Conservation (phyloP, 35 echinoderm and acorn worm species). For the Chiridota heheva region DNA sequence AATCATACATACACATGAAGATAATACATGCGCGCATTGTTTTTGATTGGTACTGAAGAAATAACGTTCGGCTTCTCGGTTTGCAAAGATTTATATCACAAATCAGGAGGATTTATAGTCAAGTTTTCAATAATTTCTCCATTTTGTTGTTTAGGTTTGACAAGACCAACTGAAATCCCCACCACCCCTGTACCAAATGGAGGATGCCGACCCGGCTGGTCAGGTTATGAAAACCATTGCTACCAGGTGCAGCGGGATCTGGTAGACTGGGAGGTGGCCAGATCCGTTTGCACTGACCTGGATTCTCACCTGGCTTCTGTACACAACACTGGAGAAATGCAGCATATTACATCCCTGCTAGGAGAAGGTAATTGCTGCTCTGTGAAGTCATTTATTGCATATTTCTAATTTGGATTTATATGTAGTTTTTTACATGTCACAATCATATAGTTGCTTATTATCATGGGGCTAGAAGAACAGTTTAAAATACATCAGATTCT, state of each 20-base stretch:
- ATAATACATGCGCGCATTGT: too few species aligned
- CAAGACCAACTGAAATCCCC: background rate
- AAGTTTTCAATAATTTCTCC: too few species aligned
- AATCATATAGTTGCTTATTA: too few species aligned
- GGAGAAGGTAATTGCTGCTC: conserved; percentile 42
- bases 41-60: too few species aligned
- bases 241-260: conserved; percentile 64
- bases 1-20: too few species aligned
- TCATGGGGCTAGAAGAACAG: too few species aligned
- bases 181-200: conserved; percentile 26
- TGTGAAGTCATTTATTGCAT: background rate
- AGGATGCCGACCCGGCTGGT: conserved; percentile 56
- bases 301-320: conserved; percentile 55
- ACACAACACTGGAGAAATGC: conserved; percentile 59
- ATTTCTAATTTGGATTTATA: too few species aligned
- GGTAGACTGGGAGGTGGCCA: conserved; percentile 43
- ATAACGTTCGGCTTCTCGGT: too few species aligned
- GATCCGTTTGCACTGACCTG: conserved; percentile 24
- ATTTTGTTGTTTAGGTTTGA: background rate
- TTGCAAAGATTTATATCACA: too few species aligned
- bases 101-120: too few species aligned
- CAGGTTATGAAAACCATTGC: conserved; percentile 59
- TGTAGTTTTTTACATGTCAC: too few species aligned
- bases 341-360: conserved; percentile 38
- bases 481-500: too few species aligned